Evolutionary conservation across 2,113 vertebrate species (phyloP).

Genomic region (Scomber japonicus): DNA sequence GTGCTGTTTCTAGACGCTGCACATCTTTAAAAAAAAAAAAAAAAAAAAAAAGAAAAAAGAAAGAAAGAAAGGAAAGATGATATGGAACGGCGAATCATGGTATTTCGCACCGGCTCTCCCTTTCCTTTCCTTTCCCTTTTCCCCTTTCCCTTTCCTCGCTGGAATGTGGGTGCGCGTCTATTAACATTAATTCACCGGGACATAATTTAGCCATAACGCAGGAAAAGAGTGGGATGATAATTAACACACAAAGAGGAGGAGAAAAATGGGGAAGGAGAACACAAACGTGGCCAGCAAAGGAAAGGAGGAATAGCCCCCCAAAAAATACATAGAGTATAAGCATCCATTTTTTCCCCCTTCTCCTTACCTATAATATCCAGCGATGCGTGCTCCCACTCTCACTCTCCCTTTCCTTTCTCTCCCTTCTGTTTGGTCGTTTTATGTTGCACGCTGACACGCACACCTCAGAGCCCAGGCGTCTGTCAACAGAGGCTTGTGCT

Average conservation of each 20-base stretch:
- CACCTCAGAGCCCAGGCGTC: slow-evolving; percentile 69
- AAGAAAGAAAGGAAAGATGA: slow-evolving; percentile 33
- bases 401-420: slow-evolving; percentile 71
- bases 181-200: slow-evolving; percentile 69
- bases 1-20: slow-evolving; percentile 41
- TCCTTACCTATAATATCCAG: slow-evolving; percentile 86
- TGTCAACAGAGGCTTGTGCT: slow-evolving; percentile 70
- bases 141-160: slow-evolving; percentile 34
- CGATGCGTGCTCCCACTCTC: slow-evolving; percentile 83
- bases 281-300: slow-evolving; percentile 74
- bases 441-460: slow-evolving; percentile 82
- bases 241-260: slow-evolving; percentile 75
- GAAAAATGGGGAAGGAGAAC: slow-evolving; percentile 64
- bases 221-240: slow-evolving; percentile 59
- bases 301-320: slow-evolving; percentile 61
- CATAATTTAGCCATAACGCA: slow-evolving; percentile 70
- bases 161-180: slow-evolving; percentile 79
- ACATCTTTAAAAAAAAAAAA: slow-evolving; percentile 49
- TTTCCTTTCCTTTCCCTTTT: not conserved
- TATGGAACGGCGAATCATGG: slow-evolving; percentile 78
- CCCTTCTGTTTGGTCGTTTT: slow-evolving; percentile 73
- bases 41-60: no score
- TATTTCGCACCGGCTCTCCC: slow-evolving; percentile 72
- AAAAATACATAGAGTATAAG: slow-evolving; percentile 67
- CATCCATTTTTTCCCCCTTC: slow-evolving; percentile 81